Evolutionary conservation across 2,797 vertebrate species (phyloP), one percentile per base, ranked within the genome.

Genomic region (Mycteria americana): DNA sequence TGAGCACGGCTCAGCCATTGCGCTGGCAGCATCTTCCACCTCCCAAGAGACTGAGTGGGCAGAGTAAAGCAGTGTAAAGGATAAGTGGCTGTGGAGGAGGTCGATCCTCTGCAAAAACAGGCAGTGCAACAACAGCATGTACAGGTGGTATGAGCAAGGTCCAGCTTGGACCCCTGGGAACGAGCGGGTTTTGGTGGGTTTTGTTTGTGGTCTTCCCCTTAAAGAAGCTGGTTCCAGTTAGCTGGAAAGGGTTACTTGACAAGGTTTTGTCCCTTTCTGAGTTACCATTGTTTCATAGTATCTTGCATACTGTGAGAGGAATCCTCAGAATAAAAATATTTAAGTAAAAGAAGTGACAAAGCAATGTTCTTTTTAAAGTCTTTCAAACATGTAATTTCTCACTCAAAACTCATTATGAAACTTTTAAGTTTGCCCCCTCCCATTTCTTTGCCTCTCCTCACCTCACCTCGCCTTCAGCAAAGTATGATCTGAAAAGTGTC

Each of bases 121-220:
- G 7, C 11, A 10, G 7, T 56, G 27, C 62, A 69, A 53, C 28
- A 73, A 25, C 3, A n/a, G 10, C 22, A 19, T 27, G 24, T 60
- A 10, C 31, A 70, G 46, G 14, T 3, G 2, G 2, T 43, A 16
- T 37, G 18, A 46, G 7, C 5, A 56, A 77, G 7, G 18, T 70
- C 12, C 33, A 18, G 8, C 30, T 70, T 39, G 33, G 30, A 53
- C 5, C 10, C 4, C 7, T 39, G 9, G 8, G 5, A 79, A n/a
- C 45, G 7, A 84, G 13, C 3, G 1, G 8, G 0, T 22, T 75
- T 70, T 53, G 17, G 28, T 24, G 9, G 4, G 1, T 11, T 67
- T 51, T 75, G 13, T 76, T 43, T 68, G 3, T 64, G 8, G 0
- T 18, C 87, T 65, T 11, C 4, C 5, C 6, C 9, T 6, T 37